Conservation (phyloP, 2,888 invertebrate genomes). For the Eledone cirrhosa region DNA sequence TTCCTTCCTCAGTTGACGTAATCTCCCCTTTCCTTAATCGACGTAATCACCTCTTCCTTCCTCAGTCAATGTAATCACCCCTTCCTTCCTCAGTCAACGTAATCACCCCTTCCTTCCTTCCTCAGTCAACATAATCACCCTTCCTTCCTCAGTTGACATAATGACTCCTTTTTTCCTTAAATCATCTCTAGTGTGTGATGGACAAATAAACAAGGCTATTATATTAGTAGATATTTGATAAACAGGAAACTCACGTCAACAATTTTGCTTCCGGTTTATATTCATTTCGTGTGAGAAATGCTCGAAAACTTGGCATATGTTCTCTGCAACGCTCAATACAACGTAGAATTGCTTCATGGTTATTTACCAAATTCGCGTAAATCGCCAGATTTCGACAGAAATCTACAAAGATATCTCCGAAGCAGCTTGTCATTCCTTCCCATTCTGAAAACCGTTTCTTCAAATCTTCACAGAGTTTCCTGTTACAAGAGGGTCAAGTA, state of each 20-base stretch:
- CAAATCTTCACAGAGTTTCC: slow-evolving; percentile 57
- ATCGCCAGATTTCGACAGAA: slow-evolving; percentile 58
- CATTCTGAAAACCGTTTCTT: slow-evolving; percentile 57
- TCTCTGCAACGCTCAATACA: slow-evolving; percentile 60
- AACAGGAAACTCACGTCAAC: slow-evolving; percentile 57
- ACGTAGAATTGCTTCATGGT: slow-evolving; percentile 60
- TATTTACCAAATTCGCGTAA: slow-evolving; percentile 63
- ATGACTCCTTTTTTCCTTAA: too few species aligned
- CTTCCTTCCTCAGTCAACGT: too few species aligned
- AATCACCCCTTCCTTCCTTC: too few species aligned
- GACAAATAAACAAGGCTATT: too few species aligned
- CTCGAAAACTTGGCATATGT: slow-evolving; percentile 59
- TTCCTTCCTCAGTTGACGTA: too few species aligned
- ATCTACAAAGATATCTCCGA: slow-evolving; percentile 64
- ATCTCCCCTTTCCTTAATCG: too few species aligned
- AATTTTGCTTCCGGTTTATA: slow-evolving; percentile 57
- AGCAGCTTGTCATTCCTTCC: slow-evolving; percentile 56
- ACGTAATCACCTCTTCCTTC: too few species aligned
- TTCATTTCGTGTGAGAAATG: slow-evolving; percentile 61
- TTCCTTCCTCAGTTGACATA: too few species aligned
- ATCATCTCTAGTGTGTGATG: too few species aligned
- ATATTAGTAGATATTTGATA: too few species aligned
- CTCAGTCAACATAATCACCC: too few species aligned
- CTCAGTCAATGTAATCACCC: too few species aligned
- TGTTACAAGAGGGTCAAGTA: slow-evolving; percentile 33